Evolutionary conservation across 1,140 invertebrate genomes (phyloP), one percentile per base, ranked within the genome.

Genomic region (Lordiphosa mommai): DNA sequence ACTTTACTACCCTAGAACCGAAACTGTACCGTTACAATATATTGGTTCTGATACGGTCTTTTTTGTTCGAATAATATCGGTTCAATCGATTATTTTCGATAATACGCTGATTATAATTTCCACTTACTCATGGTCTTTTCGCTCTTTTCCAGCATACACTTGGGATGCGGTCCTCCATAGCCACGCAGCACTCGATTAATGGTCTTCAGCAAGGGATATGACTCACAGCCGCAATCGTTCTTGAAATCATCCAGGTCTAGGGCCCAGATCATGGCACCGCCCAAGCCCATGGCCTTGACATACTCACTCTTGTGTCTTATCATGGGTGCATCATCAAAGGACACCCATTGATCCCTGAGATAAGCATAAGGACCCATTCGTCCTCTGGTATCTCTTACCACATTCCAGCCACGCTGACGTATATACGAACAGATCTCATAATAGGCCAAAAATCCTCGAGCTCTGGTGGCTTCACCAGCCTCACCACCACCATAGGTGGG

Each of bases 241-340:
- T 92, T 92, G 63, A 95, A 95, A 88, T 92, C 93, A 80, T 93
- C 93, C 44, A 93, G 72, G 72, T 93, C 96, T 0, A 97, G 88
- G 0, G 96, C 94, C 96, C 96, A 97, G 2, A 96, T 92, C 96
- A 97, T 97, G 10, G 93, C 93, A 23, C 96, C 96, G 3, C 93
- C 96, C 3, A 97, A 89, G 1, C 92, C 92, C 89, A 95, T 92
- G 3, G 93, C 91, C 51, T 93, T 93, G 0, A 95, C 92, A 58
- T 93, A 95, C 66, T 95, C 92, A 4, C 93, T 90, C 69, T 95
- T 95, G 60, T 93, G 92, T 1, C 91, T 88, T 9, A 93, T 92
- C 92, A 94, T 95, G 9, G 91, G 90, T 32, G 93, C 92, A 89
- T 96, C 95, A 82, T 96, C 95, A 72, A 94, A 96, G 0, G 93